Evolutionary conservation across 1,140 invertebrate genomes (phyloP).

Genomic region (Steinernema khuongi): DNA sequence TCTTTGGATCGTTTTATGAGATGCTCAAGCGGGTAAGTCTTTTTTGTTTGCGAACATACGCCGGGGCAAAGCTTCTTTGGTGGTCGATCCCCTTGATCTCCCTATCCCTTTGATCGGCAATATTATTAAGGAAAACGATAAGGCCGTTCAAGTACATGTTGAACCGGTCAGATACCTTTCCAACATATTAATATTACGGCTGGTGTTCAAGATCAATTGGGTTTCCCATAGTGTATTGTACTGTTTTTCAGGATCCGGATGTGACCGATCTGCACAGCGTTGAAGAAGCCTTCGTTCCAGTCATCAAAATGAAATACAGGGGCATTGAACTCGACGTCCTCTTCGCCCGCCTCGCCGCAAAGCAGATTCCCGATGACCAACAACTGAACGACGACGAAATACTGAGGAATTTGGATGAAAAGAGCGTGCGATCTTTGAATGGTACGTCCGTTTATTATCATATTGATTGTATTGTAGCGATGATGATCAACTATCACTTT

Average conservation of each 20-base stretch:
- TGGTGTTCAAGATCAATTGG: slow-evolving; percentile 15
- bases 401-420: slow-evolving; percentile 88
- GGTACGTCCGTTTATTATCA: slow-evolving; percentile 61
- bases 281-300: slow-evolving; percentile 96
- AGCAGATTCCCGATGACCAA: slow-evolving; percentile 77
- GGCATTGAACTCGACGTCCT: slow-evolving; percentile 89
- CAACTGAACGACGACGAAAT: slow-evolving; percentile 84
- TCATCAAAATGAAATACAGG: slow-evolving; percentile 98
- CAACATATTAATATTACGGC: slow-evolving; percentile 15
- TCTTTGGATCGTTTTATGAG: slow-evolving; percentile 89
- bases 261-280: slow-evolving; percentile 69
- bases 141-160: not conserved
- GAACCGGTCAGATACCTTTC: slow-evolving; percentile 16
- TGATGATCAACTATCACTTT: slow-evolving; percentile 5
- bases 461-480: not conserved
- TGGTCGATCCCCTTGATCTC: slow-evolving; percentile 12
- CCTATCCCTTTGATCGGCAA: not conserved
- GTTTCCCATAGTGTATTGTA: slow-evolving; percentile 1
- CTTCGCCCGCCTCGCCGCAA: slow-evolving; percentile 84
- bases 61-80: slow-evolving; percentile 19
- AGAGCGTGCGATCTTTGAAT: slow-evolving; percentile 92
- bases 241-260: slow-evolving; percentile 45
- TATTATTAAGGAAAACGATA: slow-evolving; percentile 23
- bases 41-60: not conserved
- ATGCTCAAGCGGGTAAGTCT: slow-evolving; percentile 72